Conservation (phyloP, 2,797 vertebrate species). For the Scarus forsteni region DNA sequence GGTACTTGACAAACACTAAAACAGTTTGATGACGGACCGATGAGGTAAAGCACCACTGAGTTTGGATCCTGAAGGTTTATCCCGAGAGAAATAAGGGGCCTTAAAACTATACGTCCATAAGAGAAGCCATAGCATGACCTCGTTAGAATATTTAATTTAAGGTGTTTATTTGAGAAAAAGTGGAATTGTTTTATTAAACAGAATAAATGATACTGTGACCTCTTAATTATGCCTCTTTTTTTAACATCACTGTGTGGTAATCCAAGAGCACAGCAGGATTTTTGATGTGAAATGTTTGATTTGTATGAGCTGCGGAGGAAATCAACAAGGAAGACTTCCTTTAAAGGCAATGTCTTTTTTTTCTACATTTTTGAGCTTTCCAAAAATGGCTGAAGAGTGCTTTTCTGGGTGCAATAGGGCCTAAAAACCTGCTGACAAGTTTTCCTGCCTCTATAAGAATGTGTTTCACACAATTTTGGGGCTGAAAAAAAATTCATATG, state of each 20-base stretch:
- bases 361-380: too few relatives aligned
- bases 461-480: too few relatives aligned
- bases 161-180: background rate
- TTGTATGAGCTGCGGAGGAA: too few relatives aligned
- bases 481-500: too few relatives aligned
- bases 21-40: background rate
- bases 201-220: constrained; percentile 19
- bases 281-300: too few relatives aligned
- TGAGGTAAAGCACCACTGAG: background rate
- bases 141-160: constrained; percentile 50
- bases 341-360: too few relatives aligned
- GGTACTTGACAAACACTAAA: background rate
- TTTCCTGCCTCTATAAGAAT: too few relatives aligned
- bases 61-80: background rate
- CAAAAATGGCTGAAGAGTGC: too few relatives aligned
- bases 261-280: too few relatives aligned
- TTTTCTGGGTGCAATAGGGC: too few relatives aligned
- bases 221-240: background rate
- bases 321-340: too few relatives aligned
- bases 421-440: too few relatives aligned
- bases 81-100: constrained; percentile 31
- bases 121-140: constrained; percentile 23
- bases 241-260: background rate
- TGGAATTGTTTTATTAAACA: constrained; percentile 41
- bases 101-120: constrained; percentile 27